Base-by-base conservation (phyloP, 2,888 invertebrate species). In the Tenthredo notha region DNA sequence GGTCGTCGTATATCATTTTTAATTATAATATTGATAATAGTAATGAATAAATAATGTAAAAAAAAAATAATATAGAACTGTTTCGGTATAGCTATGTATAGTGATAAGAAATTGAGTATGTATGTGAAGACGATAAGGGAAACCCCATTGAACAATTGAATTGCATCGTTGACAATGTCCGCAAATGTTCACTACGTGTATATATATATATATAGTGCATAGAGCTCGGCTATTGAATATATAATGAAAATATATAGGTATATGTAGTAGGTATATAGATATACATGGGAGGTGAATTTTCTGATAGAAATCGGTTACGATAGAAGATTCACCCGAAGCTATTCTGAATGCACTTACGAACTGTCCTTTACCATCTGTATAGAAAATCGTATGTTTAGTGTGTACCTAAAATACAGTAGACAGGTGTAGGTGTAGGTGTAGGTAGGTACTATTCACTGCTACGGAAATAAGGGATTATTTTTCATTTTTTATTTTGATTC, bases 271-370 rank as follows among this genome's bases (percentile, higher is more conserved):
- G n/a, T 54, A n/a, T n/a, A 6, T n/a, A 74, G 0, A 40, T 40
- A 37, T 7, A 7, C 37, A 37, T 37, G 37, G 43, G 21, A 40
- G 15, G n/a, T 15, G 40, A 40, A 74, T 74, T 37, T 74, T 25
- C n/a, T 21, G 40, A 74, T 21, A 74, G 40, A 74, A 74, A 43
- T 74, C 72, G 40, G n/a, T 43, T 4, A 43, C 72, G 72, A 74
- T 74, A 9, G 72, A 7, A 43, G n/a, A 74, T 43, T 74, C 21
- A 43, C 10, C 72, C 43, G 21, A 43, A 43, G 43, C 25, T 74
- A 70, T 67, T 7, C 67, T 18, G 67, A 43, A 74, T 74, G 72
- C 72, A 74, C 43, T 72, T 72, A 40, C 72, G 43, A 74, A 43
- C 43, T 43, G 72, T 74, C 72, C 25, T 18, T 5, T 43, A 33